Percentiles rank a stretch among this genome's conserved stretches.
Conservation (phyloP, 2,797 vertebrate genomes). For the Protonibea diacanthus region DNA sequence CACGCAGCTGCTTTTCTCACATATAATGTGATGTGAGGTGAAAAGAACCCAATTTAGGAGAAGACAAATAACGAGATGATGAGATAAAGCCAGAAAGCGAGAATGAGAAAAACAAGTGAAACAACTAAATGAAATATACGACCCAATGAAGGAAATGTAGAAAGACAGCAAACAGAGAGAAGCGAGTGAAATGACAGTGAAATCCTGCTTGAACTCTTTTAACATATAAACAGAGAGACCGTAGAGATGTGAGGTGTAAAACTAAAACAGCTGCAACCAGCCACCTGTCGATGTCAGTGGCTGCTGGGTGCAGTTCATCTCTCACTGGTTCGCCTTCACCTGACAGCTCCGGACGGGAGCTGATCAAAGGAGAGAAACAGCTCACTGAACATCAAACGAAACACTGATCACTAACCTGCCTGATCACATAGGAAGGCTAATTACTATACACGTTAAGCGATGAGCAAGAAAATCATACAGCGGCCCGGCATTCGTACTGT, state of each 20-base stretch:
- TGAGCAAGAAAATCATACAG: background rate
- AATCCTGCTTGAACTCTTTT: background rate
- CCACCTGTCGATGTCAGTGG: slow-evolving; percentile 28
- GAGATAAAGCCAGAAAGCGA: background rate
- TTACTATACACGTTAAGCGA: slow-evolving; percentile 6
- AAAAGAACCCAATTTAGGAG: background rate
- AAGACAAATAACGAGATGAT: background rate
- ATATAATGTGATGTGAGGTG: slow-evolving; percentile 9
- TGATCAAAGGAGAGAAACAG: slow-evolving; percentile 20
- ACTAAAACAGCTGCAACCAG: slow-evolving; percentile 22
- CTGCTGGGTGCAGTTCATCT: slow-evolving; percentile 13
- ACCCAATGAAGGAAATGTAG: too few species aligned
- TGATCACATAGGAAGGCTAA: slow-evolving; percentile 12
- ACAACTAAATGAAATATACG: background rate
- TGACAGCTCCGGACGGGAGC: slow-evolving; percentile 5
- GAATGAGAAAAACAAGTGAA: background rate
- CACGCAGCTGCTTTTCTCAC: slow-evolving; percentile 45
- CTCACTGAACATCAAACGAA: slow-evolving; percentile 23
- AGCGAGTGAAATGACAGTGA: background rate
- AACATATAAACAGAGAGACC: background rate
- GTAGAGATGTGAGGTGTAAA: slow-evolving; percentile 13
- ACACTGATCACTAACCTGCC: background rate
- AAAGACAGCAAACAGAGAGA: background rate
- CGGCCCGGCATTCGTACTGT: too few species aligned
- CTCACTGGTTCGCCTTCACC: background rate